These are phyloP conservation scores for Gonioctena quinquepunctata DNA, from an alignment of 1,140 invertebrate species.

Conservation along the genomic window DNA sequence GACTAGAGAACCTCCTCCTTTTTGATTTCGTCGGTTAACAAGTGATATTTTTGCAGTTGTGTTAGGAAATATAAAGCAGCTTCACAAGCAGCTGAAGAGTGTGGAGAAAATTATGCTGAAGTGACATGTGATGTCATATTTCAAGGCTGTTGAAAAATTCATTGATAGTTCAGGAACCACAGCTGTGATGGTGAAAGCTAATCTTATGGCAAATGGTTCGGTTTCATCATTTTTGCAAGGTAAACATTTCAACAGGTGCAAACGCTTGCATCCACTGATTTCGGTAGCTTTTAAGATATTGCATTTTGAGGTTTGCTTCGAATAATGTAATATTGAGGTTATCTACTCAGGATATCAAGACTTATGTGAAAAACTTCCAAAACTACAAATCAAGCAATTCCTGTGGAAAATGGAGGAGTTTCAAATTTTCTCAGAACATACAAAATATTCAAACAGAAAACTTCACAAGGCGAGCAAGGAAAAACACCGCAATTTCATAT, in stretches of 20 bases:
- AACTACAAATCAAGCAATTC: background rate
- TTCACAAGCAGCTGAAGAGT: too few species aligned
- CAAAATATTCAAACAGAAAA: conserved; percentile 3
- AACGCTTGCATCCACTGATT: conserved; percentile 33
- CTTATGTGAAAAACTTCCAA: conserved; percentile 23
- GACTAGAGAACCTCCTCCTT: too few species aligned
- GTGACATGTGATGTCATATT: conserved; percentile 51
- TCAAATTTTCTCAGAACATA: too few species aligned
- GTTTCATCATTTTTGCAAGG: conserved; percentile 37
- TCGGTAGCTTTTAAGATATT: too few species aligned
- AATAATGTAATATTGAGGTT: conserved; percentile 25
- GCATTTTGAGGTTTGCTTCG: too few species aligned
- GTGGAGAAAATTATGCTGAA: too few species aligned
- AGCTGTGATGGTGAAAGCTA: conserved; percentile 33
- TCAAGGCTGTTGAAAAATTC: conserved; percentile 50
- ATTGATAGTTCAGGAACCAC: conserved; percentile 49
- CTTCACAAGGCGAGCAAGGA: conserved; percentile 27
- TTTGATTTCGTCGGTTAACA: too few species aligned
- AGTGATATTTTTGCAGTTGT: too few species aligned
- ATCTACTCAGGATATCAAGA: conserved; percentile 22
- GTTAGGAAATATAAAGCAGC: too few species aligned
- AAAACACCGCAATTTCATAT: conserved; percentile 32
- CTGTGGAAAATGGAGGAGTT: too few species aligned
- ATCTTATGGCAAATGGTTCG: conserved; percentile 50
- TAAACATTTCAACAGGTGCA: conserved; percentile 50